phyloP scores from a whole-genome alignment of 2,797 vertebrate species.

The Acanthornis magna region DNA sequence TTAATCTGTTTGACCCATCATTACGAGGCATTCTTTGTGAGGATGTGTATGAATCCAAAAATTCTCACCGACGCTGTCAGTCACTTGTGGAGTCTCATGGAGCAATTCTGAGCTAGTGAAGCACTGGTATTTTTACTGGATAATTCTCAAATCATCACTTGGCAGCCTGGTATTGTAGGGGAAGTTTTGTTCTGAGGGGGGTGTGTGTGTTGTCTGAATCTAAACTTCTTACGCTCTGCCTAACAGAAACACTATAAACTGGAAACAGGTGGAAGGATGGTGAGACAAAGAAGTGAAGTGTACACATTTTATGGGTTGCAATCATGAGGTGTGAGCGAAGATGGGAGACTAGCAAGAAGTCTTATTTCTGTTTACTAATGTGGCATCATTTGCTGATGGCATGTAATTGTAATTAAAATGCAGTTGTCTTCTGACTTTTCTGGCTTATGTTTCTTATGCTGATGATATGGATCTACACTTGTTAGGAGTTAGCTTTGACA shows the following conservation, averaged over 20 bases:
- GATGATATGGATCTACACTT: neutral
- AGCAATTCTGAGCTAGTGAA: neutral
- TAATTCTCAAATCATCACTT: neutral
- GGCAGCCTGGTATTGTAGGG: neutral
- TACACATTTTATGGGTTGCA: fast-evolving
- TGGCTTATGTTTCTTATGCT: neutral
- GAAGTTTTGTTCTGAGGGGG: neutral
- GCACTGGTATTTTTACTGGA: neutral
- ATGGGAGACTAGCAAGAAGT: neutral
- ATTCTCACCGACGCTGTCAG: neutral
- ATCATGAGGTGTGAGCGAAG: neutral
- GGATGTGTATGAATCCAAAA: neutral
- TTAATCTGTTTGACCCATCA: neutral
- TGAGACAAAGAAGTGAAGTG: neutral
- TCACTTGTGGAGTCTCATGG: neutral
- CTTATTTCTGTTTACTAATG: neutral
- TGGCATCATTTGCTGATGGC: neutral
- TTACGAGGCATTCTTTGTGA: neutral
- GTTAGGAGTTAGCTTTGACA: neutral
- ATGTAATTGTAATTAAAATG: neutral
- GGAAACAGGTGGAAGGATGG: neutral
- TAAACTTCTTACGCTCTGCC: neutral
- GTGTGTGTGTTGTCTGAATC: neutral
- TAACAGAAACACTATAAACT: neutral
- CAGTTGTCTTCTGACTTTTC: neutral